Conservation (phyloP, 2,113 vertebrate species). For the Eupsittula cactorum region DNA sequence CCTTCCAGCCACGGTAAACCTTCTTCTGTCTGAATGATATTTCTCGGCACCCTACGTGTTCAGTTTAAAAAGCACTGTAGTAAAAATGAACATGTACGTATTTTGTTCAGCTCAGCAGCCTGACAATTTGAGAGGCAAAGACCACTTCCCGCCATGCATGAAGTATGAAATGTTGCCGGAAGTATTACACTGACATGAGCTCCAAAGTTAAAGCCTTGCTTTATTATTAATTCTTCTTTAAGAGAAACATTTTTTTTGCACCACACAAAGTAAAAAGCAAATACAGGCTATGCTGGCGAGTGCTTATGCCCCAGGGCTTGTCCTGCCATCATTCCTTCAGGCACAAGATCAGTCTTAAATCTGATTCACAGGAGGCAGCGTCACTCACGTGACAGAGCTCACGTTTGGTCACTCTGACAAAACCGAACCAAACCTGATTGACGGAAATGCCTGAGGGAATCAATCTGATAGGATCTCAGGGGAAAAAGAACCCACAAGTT, state of each 20-base stretch:
- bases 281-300: background rate
- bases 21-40: background rate
- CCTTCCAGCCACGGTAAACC: background rate
- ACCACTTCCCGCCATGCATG: background rate
- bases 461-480: background rate
- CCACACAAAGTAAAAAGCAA: background rate
- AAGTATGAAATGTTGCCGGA: background rate
- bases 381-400: background rate
- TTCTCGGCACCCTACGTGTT: fast-evolving
- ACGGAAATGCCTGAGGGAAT: background rate
- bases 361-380: background rate
- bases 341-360: background rate
- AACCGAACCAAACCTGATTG: background rate
- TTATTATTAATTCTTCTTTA: background rate
- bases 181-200: background rate
- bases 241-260: background rate
- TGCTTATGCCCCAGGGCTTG: background rate
- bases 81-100: fast-evolving
- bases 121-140: background rate
- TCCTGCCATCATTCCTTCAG: background rate
- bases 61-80: fast-evolving
- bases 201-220: background rate
- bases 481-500: background rate
- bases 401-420: background rate
- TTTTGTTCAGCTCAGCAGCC: background rate